phyloP scores from a whole-genome alignment of 2,113 vertebrate genomes.

The Lichenostomus cassidix region DNA sequence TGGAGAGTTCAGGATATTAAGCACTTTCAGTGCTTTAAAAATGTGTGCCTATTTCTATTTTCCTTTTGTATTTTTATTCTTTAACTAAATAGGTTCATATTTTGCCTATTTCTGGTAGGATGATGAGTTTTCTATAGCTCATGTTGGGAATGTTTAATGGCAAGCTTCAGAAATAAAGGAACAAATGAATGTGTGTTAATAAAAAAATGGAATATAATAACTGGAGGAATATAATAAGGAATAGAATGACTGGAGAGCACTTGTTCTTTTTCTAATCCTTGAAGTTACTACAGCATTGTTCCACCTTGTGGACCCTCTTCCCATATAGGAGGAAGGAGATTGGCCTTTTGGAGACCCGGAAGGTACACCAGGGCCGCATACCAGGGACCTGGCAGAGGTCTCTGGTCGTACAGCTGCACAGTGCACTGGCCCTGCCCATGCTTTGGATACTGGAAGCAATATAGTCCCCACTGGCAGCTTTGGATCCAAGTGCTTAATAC shows the following conservation, averaged over 20 bases:
- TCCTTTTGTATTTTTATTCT: background rate
- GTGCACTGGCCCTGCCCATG: background rate
- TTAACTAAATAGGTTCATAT: background rate
- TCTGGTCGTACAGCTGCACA: background rate
- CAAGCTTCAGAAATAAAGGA: background rate
- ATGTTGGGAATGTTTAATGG: background rate
- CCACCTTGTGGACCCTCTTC: background rate
- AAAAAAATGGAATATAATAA: background rate
- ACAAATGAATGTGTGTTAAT: background rate
- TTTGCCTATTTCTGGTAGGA: background rate
- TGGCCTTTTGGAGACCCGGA: background rate
- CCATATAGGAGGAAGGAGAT: background rate
- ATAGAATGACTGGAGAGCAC: background rate
- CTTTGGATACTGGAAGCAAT: background rate
- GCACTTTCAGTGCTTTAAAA: background rate
- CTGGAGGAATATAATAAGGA: background rate
- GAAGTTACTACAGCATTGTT: background rate
- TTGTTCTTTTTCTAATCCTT: background rate
- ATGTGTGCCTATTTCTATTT: background rate
- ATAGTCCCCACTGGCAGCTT: fast-evolving
- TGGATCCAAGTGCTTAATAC: background rate
- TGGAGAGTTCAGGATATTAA: background rate
- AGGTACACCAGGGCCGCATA: background rate
- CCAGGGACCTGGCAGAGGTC: background rate
- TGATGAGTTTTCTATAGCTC: background rate